These are phyloP conservation scores for Otolemur crassicaudatus DNA, from an alignment of 2,797 vertebrate species.

Conservation along the genomic window DNA sequence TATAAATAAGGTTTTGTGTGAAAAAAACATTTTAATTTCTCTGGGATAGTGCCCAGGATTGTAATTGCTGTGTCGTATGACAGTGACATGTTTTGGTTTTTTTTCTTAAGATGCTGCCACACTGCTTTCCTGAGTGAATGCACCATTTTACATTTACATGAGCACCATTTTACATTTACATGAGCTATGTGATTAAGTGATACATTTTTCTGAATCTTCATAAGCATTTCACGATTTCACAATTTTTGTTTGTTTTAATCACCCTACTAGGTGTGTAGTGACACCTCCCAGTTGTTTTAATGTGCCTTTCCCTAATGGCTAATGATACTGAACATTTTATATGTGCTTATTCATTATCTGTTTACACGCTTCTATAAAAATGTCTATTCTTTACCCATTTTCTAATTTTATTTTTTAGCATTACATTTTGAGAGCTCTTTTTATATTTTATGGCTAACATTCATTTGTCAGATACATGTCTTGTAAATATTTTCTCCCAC, in stretches of 20 bases:
- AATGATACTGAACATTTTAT: background rate
- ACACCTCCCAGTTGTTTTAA: background rate
- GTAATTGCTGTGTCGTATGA: background rate
- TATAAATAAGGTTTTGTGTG: background rate
- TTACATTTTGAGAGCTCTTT: background rate
- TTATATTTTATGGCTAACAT: background rate
- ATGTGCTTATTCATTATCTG: background rate
- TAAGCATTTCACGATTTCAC: background rate
- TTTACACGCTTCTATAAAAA: background rate
- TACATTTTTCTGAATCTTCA: background rate
- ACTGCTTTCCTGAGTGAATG: background rate
- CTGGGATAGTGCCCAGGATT: background rate
- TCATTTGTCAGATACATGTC: background rate
- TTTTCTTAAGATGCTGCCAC: background rate
- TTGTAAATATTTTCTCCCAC: conserved; percentile 23
- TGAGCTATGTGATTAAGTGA: background rate
- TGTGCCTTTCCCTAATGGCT: background rate
- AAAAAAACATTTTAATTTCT: background rate
- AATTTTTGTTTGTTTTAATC: background rate
- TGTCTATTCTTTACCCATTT: background rate
- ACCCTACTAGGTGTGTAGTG: background rate
- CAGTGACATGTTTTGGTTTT: background rate
- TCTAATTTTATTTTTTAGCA: background rate
- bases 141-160: background rate
- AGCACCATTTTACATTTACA: background rate